phyloP scores from a whole-genome alignment of 2,113 vertebrate species.

The Chiloscyllium plagiosum region DNA sequence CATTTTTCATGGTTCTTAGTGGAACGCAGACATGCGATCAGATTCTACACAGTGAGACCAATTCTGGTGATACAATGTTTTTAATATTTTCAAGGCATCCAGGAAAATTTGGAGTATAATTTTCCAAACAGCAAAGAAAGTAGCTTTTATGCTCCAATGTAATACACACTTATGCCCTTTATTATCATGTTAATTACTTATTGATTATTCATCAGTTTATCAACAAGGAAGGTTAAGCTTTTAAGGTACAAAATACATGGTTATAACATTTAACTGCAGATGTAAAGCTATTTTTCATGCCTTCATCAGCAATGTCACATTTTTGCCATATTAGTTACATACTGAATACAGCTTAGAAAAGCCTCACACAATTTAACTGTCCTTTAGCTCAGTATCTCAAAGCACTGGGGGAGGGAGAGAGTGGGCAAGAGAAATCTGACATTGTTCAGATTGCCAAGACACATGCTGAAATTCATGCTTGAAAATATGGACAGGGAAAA shows the following conservation, averaged over 20 bases:
- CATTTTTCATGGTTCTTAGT: background rate
- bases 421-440: background rate
- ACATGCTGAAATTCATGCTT: background rate
- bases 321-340: background rate
- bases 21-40: background rate
- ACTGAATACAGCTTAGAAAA: background rate
- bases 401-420: background rate
- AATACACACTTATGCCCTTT: background rate
- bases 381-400: background rate
- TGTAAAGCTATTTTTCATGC: background rate
- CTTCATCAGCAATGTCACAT: background rate
- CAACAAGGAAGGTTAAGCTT: background rate
- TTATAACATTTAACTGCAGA: background rate
- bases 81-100: background rate
- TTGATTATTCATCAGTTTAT: background rate
- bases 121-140: background rate
- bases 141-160: background rate
- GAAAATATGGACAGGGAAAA: background rate
- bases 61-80: background rate
- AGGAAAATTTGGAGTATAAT: background rate
- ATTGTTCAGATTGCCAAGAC: background rate
- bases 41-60: background rate
- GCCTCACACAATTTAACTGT: background rate
- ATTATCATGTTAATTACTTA: background rate
- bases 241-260: background rate